Evolutionary conservation across 2,113 vertebrate species (phyloP).

Genomic region (Danionella cerebrum): DNA sequence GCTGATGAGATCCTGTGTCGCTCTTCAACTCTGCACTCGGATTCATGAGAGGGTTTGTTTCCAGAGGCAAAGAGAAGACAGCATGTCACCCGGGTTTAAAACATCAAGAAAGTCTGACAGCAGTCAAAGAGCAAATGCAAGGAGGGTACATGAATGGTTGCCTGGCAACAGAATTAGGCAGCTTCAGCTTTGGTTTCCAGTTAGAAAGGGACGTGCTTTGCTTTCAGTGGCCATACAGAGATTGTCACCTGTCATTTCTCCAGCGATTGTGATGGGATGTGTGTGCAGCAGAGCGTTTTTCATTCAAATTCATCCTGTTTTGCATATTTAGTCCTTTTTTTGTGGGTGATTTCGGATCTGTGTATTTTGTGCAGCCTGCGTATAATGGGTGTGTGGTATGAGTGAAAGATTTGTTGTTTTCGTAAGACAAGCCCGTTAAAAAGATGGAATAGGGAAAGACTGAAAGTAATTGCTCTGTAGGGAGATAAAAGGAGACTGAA

Average conservation of each 20-base stretch:
- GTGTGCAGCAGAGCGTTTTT: background rate
- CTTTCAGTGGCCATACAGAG: slow-evolving; percentile 24
- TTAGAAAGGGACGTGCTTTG: slow-evolving; percentile 31
- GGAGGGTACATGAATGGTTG: slow-evolving; percentile 50
- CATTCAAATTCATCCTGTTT: too few relatives aligned
- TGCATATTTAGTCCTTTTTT: too few relatives aligned
- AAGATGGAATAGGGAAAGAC: background rate
- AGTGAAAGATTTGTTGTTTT: slow-evolving; percentile 17
- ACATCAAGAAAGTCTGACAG: slow-evolving; percentile 19
- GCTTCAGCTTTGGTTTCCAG: slow-evolving; percentile 36
- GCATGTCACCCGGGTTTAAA: slow-evolving; percentile 7
- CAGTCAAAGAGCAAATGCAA: slow-evolving; percentile 13
- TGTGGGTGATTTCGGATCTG: background rate
- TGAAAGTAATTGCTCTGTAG: slow-evolving; percentile 3
- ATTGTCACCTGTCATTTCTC: slow-evolving; percentile 39
- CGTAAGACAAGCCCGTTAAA: background rate
- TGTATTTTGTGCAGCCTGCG: background rate
- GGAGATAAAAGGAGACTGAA: slow-evolving; percentile 5
- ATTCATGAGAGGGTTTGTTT: background rate
- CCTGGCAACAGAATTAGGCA: slow-evolving; percentile 54
- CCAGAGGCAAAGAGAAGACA: background rate
- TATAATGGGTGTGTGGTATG: slow-evolving; percentile 9
- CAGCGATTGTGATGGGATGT: background rate
- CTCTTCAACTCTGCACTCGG: slow-evolving; percentile 12
- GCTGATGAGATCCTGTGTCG: background rate